Base-by-base conservation (phyloP, 1,140 invertebrate species). In the Ctenoplectra terminalis region DNA sequence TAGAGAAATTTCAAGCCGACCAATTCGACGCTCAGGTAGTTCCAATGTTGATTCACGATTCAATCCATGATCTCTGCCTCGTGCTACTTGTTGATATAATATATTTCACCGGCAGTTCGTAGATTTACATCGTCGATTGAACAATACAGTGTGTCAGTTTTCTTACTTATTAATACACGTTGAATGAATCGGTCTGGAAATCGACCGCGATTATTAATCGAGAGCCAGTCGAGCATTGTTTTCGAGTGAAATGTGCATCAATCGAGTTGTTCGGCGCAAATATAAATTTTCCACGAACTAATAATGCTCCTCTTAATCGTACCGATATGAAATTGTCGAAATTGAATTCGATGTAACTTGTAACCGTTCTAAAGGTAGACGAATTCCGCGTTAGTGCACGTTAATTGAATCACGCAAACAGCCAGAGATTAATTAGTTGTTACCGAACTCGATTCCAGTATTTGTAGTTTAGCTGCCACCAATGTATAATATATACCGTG, bases 361-460 rank as follows among this genome's bases (percentile, higher is more conserved):
- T n/a, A 63, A 73, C 56, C 6, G 26, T 46, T 6, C 69, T 20
- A 31, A 48, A 23, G 69, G 34, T 52, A 31, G 15, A 71, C 69
- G 77, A 52, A 63, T 72, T 63, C 70, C 20, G 58, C 46, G 56
- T 72, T 52, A 61, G 76, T 50, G 13, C 67, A 60, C 20, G 69
- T 79, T 73, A 71, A 79, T 79, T 73, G 70, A 73, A 79, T 79
- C 69, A 60, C 69, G 34, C 34, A 13, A 43, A 73, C 77, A 40
- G 56, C 46, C 8, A 46, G 31, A 40, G 56, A 63, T 79, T 79
- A 79, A 79, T 79, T 79, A 79, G 58, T 73, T 79, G 77, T 73
- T 73, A 73, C 56, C 34, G 17, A 79, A 72, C 69, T 73, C 69
- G 67, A 72, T 72, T 63, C 56, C 31, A 11, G 77, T 79, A 72